phyloP scores from a whole-genome alignment of 2,797 vertebrate genomes.

The Clarias laeviceps region DNA sequence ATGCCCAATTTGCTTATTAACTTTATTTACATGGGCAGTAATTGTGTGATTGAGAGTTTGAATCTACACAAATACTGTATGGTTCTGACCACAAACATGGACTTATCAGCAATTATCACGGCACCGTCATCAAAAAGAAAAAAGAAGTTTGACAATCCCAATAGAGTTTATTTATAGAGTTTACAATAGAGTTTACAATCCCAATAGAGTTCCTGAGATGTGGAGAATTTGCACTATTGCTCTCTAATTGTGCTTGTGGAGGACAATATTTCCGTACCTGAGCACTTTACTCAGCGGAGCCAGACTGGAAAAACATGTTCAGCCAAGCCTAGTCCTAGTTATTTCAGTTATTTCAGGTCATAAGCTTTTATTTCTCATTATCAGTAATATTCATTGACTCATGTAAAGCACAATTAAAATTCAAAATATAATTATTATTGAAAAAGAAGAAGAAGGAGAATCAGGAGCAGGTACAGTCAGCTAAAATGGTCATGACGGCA shows the following conservation, averaged over 20 bases:
- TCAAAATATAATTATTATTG: neutral
- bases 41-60: neutral
- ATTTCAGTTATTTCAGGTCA: neutral
- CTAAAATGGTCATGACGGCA: neutral
- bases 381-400: neutral
- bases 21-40: conserved; percentile 1
- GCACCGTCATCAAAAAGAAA: neutral
- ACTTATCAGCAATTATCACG: neutral
- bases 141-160: neutral
- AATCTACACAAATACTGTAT: neutral
- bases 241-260: neutral
- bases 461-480: neutral
- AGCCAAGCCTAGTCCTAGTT: neutral
- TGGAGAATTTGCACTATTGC: neutral
- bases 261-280: neutral
- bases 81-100: neutral
- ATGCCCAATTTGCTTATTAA: neutral
- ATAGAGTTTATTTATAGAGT: too few relatives aligned
- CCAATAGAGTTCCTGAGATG: neutral
- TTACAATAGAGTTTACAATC: too few relatives aligned
- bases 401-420: neutral
- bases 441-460: neutral
- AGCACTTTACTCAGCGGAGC: neutral
- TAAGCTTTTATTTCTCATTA: neutral
- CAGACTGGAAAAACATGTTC: neutral